Evolutionary conservation across 2,888 invertebrate species (phyloP).

Genomic region (Cacoxenus indagator): DNA sequence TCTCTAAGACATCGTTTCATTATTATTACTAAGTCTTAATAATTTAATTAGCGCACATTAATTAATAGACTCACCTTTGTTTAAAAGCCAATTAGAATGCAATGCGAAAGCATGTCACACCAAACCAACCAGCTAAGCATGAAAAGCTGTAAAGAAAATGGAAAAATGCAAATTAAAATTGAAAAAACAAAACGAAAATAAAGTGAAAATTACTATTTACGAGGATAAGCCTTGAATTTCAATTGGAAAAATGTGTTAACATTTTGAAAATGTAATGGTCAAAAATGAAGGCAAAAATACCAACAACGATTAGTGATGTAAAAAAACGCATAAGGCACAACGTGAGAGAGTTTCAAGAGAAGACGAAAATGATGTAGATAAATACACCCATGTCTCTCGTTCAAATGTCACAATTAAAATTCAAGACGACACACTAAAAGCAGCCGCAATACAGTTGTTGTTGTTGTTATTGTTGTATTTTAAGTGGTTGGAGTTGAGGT

Average conservation of each 20-base stretch:
- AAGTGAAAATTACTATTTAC: constrained; percentile 5
- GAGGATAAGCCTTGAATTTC: constrained; percentile 51
- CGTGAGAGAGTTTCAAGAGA: background rate
- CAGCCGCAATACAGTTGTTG: constrained; percentile 7
- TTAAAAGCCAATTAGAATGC: constrained; percentile 8
- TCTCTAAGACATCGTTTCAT: no score
- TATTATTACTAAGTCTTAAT: no score
- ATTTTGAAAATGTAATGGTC: background rate
- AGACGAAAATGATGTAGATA: background rate
- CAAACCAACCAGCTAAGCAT: background rate
- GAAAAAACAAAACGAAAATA: background rate
- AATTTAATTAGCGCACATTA: background rate
- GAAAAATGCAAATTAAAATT: background rate
- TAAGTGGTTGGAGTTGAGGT: background rate
- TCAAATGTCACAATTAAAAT: constrained; percentile 12
- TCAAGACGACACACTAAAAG: constrained; percentile 22
- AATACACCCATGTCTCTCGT: constrained; percentile 11
- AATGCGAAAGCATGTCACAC: background rate
- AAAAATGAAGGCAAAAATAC: background rate
- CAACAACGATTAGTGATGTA: background rate
- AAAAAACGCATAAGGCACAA: background rate
- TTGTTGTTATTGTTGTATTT: constrained; percentile 28
- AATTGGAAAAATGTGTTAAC: constrained; percentile 60
- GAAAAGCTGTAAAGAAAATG: background rate
- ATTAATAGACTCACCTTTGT: background rate